Percentiles rank a stretch among this genome's conserved stretches.
phyloP scores from a whole-genome alignment of 2,888 invertebrate species.

The Dione vanillae region DNA sequence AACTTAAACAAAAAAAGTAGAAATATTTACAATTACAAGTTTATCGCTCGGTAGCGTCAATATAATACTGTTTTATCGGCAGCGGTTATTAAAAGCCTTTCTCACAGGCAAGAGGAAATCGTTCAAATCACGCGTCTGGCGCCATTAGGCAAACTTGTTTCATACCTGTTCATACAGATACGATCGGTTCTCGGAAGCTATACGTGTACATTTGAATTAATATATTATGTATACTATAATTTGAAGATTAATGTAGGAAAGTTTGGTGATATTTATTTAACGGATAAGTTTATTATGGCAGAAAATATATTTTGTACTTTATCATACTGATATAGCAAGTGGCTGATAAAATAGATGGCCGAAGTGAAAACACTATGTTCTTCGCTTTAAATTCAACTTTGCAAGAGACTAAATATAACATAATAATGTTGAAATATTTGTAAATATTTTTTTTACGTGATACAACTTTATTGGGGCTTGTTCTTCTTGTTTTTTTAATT shows the following conservation, averaged over 20 bases:
- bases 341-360: too few relatives aligned
- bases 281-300: neutral
- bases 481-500: too few relatives aligned
- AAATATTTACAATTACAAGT: neutral
- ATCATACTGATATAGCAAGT: too few relatives aligned
- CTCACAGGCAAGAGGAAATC: conserved; percentile 46
- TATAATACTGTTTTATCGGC: neutral
- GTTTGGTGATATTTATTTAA: neutral
- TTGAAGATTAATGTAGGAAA: conserved; percentile 3
- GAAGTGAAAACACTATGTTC: too few relatives aligned
- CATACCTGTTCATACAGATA: conserved; percentile 21
- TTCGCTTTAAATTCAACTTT: too few relatives aligned
- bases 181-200: conserved; percentile 22
- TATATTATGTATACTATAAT: conserved; percentile 1
- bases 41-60: conserved; percentile 9
- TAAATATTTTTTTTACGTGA: too few relatives aligned
- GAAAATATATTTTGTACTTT: too few relatives aligned
- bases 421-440: too few relatives aligned
- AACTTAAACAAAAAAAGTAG: neutral
- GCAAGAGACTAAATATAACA: too few relatives aligned
- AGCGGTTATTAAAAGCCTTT: conserved; percentile 33
- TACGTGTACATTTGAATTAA: conserved; percentile 11
- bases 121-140: conserved; percentile 41
- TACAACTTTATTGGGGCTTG: too few relatives aligned
- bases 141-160: conserved; percentile 36